phyloP scores from a whole-genome alignment of 2,888 invertebrate species.

The Odontomyia ornata region DNA sequence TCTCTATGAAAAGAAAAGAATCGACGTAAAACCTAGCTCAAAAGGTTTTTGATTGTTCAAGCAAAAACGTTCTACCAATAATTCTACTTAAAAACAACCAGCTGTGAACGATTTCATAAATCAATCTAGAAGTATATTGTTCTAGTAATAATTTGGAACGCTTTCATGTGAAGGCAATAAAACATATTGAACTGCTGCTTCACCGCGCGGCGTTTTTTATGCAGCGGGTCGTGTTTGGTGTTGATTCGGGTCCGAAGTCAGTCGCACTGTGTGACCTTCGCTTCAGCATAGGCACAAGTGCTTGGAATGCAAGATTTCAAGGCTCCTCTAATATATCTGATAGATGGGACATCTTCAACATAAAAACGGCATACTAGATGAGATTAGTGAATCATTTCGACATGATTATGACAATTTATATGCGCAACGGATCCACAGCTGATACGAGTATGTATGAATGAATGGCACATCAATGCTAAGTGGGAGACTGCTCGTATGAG shows the following conservation, averaged over 20 bases:
- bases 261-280: background rate
- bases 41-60: too few species aligned
- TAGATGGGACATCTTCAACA: background rate
- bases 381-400: constrained; percentile 29
- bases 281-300: background rate
- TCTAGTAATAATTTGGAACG: background rate
- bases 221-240: too few species aligned
- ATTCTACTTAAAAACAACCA: background rate
- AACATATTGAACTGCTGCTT: background rate
- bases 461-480: constrained; percentile 11
- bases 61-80: background rate
- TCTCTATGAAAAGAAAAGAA: too few species aligned
- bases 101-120: background rate
- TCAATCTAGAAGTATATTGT: background rate
- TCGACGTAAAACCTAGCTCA: too few species aligned
- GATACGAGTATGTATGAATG: constrained; percentile 14
- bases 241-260: background rate
- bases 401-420: constrained; percentile 33
- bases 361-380: constrained; percentile 3
- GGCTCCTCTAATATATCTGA: background rate
- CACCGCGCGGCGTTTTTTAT: too few species aligned
- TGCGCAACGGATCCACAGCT: constrained; percentile 6
- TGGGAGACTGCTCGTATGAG: background rate
- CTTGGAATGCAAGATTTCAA: background rate
- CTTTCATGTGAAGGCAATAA: background rate